phyloP scores from a whole-genome alignment of 1,140 invertebrate species.

The Paraescarpia echinospica region DNA sequence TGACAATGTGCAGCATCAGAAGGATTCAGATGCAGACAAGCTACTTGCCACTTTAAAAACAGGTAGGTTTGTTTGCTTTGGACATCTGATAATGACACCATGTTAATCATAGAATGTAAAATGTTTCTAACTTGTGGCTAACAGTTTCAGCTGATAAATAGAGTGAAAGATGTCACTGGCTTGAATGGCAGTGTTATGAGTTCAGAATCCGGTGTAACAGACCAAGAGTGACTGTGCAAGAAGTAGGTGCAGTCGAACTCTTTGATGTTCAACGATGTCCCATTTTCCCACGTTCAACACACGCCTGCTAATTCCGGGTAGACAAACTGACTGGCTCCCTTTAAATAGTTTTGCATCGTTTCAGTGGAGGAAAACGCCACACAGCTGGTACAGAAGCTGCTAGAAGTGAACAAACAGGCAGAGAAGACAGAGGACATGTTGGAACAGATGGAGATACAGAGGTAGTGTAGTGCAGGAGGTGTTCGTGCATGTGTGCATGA shows the following conservation, averaged over 20 bases:
- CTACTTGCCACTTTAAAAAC: conserved; percentile 35
- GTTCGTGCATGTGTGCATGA: neutral
- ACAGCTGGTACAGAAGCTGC: conserved; percentile 38
- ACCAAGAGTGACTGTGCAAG: no score
- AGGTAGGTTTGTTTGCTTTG: conserved; percentile 34
- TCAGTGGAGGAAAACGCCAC: conserved; percentile 43
- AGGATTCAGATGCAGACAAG: conserved; percentile 40
- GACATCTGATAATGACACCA: neutral
- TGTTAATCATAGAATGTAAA: neutral
- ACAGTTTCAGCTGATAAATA: no score
- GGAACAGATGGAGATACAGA: conserved; percentile 47
- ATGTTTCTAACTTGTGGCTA: no score
- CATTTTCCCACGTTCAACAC: no score
- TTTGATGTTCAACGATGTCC: no score
- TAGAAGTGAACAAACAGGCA: conserved; percentile 44
- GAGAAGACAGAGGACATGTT: conserved; percentile 47
- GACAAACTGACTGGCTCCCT: no score
- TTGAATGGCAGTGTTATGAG: no score
- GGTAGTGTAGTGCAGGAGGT: conserved; percentile 30
- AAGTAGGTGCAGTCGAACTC: no score
- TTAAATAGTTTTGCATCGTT: neutral
- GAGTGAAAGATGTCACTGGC: no score
- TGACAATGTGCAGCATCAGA: conserved; percentile 35
- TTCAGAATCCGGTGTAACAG: no score
- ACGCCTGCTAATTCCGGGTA: no score